Percentiles rank a stretch among this genome's conserved stretches.
These are phyloP conservation scores for Zaprionus ornatus DNA, from an alignment of 1,140 invertebrate species.

Conservation along the genomic window DNA sequence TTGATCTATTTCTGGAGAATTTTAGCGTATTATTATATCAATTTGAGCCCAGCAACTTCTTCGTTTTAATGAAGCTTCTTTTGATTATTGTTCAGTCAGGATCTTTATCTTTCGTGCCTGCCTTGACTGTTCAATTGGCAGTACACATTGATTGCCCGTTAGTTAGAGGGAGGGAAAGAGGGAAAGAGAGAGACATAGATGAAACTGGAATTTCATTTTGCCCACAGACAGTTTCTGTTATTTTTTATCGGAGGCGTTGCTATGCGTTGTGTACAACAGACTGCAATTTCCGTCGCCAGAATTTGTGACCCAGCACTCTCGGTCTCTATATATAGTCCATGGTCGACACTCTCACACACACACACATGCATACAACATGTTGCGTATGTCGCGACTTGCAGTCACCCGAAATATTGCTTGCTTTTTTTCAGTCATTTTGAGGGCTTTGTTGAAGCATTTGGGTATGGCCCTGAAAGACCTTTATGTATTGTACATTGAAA, in stretches of 20 bases:
- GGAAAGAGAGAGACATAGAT: background rate
- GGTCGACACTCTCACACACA: background rate
- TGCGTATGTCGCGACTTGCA: constrained; percentile 5
- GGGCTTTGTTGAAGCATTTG: background rate
- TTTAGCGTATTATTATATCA: background rate
- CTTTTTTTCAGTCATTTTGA: background rate
- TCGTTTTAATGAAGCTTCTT: background rate
- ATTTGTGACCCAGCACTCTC: background rate
- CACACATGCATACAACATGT: background rate
- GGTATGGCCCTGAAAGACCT: background rate
- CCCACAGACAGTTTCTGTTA: background rate
- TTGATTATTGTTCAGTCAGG: background rate
- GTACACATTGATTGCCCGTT: background rate
- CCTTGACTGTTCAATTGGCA: constrained; percentile 2
- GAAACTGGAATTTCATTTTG: constrained; percentile 15
- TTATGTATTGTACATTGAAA: background rate
- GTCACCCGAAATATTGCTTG: background rate
- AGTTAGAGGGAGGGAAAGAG: background rate
- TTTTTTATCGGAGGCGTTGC: background rate
- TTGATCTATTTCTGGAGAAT: background rate
- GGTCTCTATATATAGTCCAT: background rate
- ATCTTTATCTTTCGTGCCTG: background rate
- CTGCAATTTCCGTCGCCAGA: constrained; percentile 26
- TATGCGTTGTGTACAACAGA: constrained; percentile 2
- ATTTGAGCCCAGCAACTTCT: background rate